Conservation (phyloP, 2,113 vertebrate genomes). For the Periophthalmodon schlosseri region DNA sequence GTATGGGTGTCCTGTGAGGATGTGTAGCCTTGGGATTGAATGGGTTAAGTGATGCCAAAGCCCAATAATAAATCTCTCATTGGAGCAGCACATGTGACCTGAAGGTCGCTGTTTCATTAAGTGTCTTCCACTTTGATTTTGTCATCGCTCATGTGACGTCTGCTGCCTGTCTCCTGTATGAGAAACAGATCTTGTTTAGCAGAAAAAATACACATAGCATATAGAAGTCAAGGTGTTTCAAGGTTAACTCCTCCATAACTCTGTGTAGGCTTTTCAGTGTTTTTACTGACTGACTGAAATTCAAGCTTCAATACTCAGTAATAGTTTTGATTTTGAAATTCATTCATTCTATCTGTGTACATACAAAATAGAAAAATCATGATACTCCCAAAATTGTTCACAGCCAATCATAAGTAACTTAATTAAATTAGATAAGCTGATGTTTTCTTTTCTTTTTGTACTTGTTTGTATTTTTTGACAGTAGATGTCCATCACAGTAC, state of each 20-base stretch:
- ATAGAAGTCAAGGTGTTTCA: not conserved
- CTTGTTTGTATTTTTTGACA: too few relatives aligned
- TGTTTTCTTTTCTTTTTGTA: too few relatives aligned
- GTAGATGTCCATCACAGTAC: too few relatives aligned
- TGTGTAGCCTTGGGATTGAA: slow-evolving; percentile 52
- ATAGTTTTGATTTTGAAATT: too few relatives aligned
- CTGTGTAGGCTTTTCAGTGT: not conserved
- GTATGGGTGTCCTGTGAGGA: slow-evolving; percentile 28
- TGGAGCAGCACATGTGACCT: slow-evolving; percentile 64
- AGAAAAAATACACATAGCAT: not conserved
- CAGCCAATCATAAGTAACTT: too few relatives aligned
- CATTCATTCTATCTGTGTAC: too few relatives aligned
- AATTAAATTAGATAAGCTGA: too few relatives aligned
- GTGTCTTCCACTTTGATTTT: slow-evolving; percentile 74
- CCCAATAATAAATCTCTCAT: slow-evolving; percentile 73
- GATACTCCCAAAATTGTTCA: too few relatives aligned
- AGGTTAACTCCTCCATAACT: not conserved
- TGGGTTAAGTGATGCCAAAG: slow-evolving; percentile 63
- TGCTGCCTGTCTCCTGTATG: slow-evolving; percentile 12
- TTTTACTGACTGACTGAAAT: not conserved
- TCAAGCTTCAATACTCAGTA: too few relatives aligned
- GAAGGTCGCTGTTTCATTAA: slow-evolving; percentile 77
- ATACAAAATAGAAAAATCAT: too few relatives aligned
- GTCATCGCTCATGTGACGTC: slow-evolving; percentile 40
- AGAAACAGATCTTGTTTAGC: not conserved